Evolutionary conservation across 2,113 vertebrate genomes (phyloP).

Genomic region (Formicarius rufipectus): DNA sequence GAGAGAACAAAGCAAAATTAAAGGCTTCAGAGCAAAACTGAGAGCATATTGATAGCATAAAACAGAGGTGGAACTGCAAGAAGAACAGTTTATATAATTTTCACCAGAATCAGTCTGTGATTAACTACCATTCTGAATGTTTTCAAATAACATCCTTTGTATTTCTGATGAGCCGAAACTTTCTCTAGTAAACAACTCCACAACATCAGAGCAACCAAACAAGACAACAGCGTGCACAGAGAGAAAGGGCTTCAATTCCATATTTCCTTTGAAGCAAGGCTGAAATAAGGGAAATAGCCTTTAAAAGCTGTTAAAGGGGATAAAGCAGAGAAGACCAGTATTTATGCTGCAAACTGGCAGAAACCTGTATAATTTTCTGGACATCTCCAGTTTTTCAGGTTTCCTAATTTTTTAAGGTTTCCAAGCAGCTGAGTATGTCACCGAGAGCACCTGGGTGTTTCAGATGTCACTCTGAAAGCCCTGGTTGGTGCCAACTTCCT

Average conservation of each 20-base stretch:
- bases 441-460: not conserved
- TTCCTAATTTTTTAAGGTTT: not conserved
- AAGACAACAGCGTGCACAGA: not conserved
- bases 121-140: not conserved
- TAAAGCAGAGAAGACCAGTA: not conserved
- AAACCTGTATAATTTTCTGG: not conserved
- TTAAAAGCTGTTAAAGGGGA: not conserved
- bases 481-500: not conserved
- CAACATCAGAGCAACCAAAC: not conserved
- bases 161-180: constrained; percentile 11
- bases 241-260: not conserved
- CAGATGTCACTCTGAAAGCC: not conserved
- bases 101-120: not conserved
- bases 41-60: not conserved
- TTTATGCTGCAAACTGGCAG: not conserved
- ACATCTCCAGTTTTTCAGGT: not conserved
- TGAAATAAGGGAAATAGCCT: not conserved
- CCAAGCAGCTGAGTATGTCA: not conserved
- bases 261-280: not conserved
- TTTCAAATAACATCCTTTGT: not conserved
- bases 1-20: not conserved
- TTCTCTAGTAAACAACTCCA: not conserved
- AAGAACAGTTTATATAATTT: not conserved
- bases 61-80: not conserved
- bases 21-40: not conserved